Percentiles rank a stretch among this genome's conserved stretches.
Conservation (phyloP, 2,797 vertebrate species). For the Sebastes minor region DNA sequence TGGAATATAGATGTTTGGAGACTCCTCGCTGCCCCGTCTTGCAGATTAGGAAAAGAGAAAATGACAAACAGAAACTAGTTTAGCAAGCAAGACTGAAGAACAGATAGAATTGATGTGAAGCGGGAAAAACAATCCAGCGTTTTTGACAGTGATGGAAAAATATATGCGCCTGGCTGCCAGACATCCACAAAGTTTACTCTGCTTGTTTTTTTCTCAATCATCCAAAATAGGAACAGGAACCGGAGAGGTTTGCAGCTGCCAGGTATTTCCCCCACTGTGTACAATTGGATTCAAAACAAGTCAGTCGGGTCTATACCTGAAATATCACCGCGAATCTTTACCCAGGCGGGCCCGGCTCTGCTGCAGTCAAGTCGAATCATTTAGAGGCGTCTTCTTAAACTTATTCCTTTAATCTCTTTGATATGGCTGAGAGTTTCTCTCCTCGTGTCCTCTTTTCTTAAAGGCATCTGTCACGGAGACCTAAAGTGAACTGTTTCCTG, state of each 20-base stretch:
- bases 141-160: conserved; percentile 63
- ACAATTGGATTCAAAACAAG: conserved; percentile 72
- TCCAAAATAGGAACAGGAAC: conserved; percentile 42
- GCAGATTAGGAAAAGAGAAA: conserved; percentile 39
- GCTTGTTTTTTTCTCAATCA: conserved; percentile 28
- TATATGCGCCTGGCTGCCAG: conserved; percentile 39
- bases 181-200: conserved; percentile 29
- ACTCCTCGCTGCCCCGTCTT: conserved; percentile 24
- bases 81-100: conserved; percentile 19
- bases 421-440: conserved; percentile 48
- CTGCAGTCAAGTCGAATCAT: conserved; percentile 55
- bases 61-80: conserved; percentile 50
- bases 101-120: conserved; percentile 20
- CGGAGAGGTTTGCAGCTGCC: conserved; percentile 36
- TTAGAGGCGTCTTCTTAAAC: conserved; percentile 64
- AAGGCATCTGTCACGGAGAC: conserved; percentile 43
- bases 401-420: conserved; percentile 62
- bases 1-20: conserved; percentile 55
- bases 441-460: conserved; percentile 41
- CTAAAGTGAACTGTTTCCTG: conserved; percentile 50
- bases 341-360: conserved; percentile 43
- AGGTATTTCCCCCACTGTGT: conserved; percentile 51
- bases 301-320: conserved; percentile 41
- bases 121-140: conserved; percentile 23
- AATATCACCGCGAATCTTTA: conserved; percentile 53